Evolutionary conservation across 1,140 invertebrate genomes (phyloP).

Genomic region (Aphelenchoides besseyi): DNA sequence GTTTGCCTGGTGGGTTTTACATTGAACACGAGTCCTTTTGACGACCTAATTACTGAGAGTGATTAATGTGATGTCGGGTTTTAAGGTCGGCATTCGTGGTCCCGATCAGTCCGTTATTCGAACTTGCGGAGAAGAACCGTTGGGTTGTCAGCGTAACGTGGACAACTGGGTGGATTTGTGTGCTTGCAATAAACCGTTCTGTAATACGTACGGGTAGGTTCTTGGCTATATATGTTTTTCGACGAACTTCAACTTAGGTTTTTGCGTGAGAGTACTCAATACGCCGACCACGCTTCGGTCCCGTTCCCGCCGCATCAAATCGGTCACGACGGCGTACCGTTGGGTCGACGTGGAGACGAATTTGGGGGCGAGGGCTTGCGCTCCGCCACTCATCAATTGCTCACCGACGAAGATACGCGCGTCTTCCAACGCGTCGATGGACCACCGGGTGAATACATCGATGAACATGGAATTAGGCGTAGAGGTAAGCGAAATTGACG

Average conservation of each 20-base stretch:
- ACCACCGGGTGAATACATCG: conserved; percentile 33
- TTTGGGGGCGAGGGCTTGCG: not conserved
- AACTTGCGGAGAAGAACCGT: conserved; percentile 50
- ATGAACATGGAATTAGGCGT: conserved; percentile 9
- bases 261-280: conserved; percentile 24
- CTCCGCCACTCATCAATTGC: not conserved
- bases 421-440: conserved; percentile 29
- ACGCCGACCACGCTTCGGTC: not conserved
- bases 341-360: conserved; percentile 22
- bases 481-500: not conserved
- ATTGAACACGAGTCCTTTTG: not conserved
- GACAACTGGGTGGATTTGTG: conserved; percentile 47
- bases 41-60: too few species aligned
- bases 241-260: too few species aligned
- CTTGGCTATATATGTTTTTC: too few species aligned
- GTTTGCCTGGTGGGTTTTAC: conserved; percentile 28
- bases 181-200: conserved; percentile 42
- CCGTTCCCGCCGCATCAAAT: not conserved
- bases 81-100: conserved; percentile 17
- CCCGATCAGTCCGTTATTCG: conserved; percentile 36
- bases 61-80: conserved; percentile 1
- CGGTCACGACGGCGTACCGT: not conserved
- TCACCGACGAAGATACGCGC: conserved; percentile 13
- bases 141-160: conserved; percentile 43
- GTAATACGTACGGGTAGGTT: too few species aligned